Evolutionary conservation across 2,113 vertebrate species (phyloP).

Genomic region (Nestor notabilis): DNA sequence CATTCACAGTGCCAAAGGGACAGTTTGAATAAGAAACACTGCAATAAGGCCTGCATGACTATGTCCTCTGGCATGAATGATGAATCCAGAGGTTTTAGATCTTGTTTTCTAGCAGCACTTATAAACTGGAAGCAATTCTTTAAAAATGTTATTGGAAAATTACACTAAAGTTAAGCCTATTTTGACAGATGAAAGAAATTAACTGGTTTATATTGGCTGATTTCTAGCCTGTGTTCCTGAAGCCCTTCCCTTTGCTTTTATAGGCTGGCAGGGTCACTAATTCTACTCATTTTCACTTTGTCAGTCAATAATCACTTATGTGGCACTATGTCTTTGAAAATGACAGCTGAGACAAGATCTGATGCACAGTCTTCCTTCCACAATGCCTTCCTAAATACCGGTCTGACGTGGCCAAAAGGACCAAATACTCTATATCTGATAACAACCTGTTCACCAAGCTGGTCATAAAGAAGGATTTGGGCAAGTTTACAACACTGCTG

Average conservation of each 20-base stretch:
- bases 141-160: neutral
- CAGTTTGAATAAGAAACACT: slow-evolving; percentile 17
- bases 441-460: neutral
- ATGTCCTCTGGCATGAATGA: neutral
- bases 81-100: neutral
- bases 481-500: neutral
- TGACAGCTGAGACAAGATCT: slow-evolving; percentile 29
- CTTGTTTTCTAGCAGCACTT: neutral
- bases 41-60: neutral
- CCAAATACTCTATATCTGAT: neutral
- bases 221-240: neutral
- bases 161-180: neutral
- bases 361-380: neutral
- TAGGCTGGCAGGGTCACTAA: neutral
- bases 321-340: neutral
- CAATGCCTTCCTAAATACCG: neutral
- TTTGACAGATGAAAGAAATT: neutral
- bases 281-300: slow-evolving; percentile 17
- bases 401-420: neutral
- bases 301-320: slow-evolving; percentile 19
- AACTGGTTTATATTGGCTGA: neutral
- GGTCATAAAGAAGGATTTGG: neutral
- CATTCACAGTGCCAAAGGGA: neutral
- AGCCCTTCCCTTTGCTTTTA: neutral
- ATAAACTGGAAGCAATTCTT: neutral